These are phyloP conservation scores for Cydia strobilella DNA, from an alignment of 1,140 invertebrate genomes.

Conservation along the genomic window DNA sequence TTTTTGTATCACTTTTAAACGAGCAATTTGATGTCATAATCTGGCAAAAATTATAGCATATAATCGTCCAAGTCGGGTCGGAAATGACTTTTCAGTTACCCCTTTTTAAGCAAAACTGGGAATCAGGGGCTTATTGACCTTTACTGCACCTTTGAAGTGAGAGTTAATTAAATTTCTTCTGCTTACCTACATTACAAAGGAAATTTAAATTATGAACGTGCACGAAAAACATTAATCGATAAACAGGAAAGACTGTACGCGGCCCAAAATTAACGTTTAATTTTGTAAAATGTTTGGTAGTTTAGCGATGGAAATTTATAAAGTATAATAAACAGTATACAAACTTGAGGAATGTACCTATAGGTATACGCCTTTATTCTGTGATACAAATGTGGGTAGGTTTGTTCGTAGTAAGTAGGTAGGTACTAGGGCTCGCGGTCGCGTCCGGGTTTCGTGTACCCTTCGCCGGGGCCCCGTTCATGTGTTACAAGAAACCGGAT, in stretches of 20 bases:
- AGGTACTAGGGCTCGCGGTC: too few relatives aligned
- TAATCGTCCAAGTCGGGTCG: constrained; percentile 40
- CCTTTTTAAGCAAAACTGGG: constrained; percentile 59
- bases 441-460: too few relatives aligned
- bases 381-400: too few relatives aligned
- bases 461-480: too few relatives aligned
- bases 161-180: constrained; percentile 68
- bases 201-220: constrained; percentile 54
- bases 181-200: constrained; percentile 68
- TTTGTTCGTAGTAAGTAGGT: too few relatives aligned
- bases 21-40: constrained; percentile 51
- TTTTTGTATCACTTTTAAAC: constrained; percentile 36
- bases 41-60: constrained; percentile 46
- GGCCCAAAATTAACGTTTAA: not conserved
- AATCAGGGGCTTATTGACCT: constrained; percentile 58
- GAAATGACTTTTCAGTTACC: constrained; percentile 54
- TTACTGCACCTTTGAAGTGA: constrained; percentile 55
- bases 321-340: not conserved
- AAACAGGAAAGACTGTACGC: constrained; percentile 25
- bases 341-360: too few relatives aligned
- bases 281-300: constrained; percentile 2
- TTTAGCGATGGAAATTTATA: not conserved
- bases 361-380: too few relatives aligned
- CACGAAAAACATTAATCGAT: constrained; percentile 42
- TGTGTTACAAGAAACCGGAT: too few relatives aligned